phyloP scores from a whole-genome alignment of 2,888 invertebrate species.

The Melinaea marsaeus region DNA sequence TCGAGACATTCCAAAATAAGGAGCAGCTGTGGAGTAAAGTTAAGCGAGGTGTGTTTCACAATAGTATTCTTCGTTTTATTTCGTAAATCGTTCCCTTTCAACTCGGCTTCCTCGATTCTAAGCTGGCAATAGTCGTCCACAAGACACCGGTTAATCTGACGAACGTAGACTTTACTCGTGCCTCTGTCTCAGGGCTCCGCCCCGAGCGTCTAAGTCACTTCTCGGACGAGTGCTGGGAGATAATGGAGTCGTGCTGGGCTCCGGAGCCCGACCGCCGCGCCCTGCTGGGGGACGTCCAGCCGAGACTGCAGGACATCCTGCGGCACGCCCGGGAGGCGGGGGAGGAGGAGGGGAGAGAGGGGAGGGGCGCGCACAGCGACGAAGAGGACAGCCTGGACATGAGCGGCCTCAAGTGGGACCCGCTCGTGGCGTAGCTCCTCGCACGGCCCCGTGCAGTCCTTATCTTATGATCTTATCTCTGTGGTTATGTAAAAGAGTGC shows the following conservation, averaged over 20 bases:
- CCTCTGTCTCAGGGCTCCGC: constrained; percentile 79
- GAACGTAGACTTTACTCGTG: no score
- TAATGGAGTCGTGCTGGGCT: constrained; percentile 92
- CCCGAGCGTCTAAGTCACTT: constrained; percentile 88
- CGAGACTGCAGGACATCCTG: constrained; percentile 78
- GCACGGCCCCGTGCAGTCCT: no score
- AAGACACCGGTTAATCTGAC: no score
- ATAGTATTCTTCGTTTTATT: background rate
- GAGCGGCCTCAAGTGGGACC: constrained; percentile 37
- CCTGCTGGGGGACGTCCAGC: constrained; percentile 87
- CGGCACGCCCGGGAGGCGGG: constrained; percentile 31
- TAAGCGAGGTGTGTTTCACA: constrained; percentile 80
- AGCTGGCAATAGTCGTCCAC: no score
- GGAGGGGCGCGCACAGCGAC: constrained; percentile 11
- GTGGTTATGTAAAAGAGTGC: no score
- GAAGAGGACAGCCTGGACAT: constrained; percentile 48
- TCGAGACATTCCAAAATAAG: constrained; percentile 90
- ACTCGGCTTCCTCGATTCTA: no score
- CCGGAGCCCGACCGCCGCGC: constrained; percentile 85
- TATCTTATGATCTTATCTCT: no score
- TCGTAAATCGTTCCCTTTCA: no score
- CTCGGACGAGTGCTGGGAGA: constrained; percentile 87
- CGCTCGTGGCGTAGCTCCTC: no score
- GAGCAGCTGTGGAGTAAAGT: constrained; percentile 92
- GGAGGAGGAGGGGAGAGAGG: constrained; percentile 23